Conservation (phyloP, 23 tunicate species). For the Diplosoma virens region DNA sequence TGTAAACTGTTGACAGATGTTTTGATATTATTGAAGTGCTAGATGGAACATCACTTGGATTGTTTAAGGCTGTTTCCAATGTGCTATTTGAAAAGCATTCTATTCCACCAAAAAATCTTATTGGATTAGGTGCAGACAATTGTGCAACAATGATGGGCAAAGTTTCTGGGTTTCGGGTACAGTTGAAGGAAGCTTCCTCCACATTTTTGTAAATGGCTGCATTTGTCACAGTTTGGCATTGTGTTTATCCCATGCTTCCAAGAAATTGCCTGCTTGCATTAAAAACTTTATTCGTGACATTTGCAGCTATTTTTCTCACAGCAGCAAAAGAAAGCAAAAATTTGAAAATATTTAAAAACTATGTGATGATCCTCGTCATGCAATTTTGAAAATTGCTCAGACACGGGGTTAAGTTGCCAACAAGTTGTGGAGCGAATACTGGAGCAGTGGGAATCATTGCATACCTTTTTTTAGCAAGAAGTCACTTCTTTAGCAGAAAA, state of each 20-base stretch:
- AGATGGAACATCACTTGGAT: conserved; percentile 21
- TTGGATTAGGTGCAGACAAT: conserved; percentile 15
- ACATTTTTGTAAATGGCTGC: conserved; percentile 23
- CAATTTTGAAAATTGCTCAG: conserved; percentile 10
- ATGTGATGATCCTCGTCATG: conserved; percentile 21
- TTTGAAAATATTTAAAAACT: conserved; percentile 18
- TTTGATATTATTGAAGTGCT: conserved; percentile 12
- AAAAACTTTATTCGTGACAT: conserved; percentile 20
- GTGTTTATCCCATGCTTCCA: conserved; percentile 14
- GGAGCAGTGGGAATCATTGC: conserved; percentile 17
- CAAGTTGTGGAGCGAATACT: conserved; percentile 20
- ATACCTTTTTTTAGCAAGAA: conserved; percentile 15
- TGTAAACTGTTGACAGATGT: conserved; percentile 19
- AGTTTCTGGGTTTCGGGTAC: conserved; percentile 23
- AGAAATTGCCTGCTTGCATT: conserved; percentile 9
- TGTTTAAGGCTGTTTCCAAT: conserved; percentile 8
- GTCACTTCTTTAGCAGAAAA: conserved; percentile 22
- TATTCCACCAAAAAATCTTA: conserved; percentile 12
- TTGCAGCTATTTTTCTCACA: conserved; percentile 11
- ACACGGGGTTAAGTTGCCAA: conserved; percentile 20
- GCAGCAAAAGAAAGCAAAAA: conserved; percentile 18
- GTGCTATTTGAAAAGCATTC: conserved; percentile 19
- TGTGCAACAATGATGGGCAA: conserved; percentile 26
- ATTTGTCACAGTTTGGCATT: conserved; percentile 21
- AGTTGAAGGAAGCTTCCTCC: conserved; percentile 7